These are phyloP conservation scores for Coregonus ussuriensis DNA, from an alignment of 2,797 vertebrate genomes.

Conservation along the genomic window DNA sequence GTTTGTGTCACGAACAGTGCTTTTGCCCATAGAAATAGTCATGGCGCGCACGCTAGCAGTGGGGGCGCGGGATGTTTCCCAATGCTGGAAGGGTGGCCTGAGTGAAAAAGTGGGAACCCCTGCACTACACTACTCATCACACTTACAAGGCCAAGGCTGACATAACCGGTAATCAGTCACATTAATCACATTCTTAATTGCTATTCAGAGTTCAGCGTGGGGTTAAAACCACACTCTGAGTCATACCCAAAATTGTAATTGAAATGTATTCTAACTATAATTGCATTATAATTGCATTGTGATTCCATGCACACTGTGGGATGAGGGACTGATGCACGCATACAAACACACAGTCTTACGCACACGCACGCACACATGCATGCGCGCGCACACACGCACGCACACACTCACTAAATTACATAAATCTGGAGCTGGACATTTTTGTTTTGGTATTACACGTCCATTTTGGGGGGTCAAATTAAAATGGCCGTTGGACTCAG, in stretches of 20 bases:
- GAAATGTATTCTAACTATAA: constrained; percentile 31
- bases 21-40: too few relatives aligned
- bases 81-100: not conserved
- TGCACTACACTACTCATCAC: not conserved
- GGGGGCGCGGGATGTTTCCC: too few relatives aligned
- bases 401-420: not conserved
- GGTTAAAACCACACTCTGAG: constrained; percentile 34
- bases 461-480: not conserved
- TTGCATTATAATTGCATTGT: constrained; percentile 21
- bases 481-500: not conserved
- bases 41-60: too few relatives aligned
- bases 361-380: not conserved
- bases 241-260: constrained; percentile 14
- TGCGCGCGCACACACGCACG: not conserved
- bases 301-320: constrained; percentile 9
- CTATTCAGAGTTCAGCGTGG: constrained; percentile 20
- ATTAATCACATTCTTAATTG: constrained; percentile 46
- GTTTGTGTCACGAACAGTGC: too few relatives aligned
- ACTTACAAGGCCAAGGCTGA: not conserved
- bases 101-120: not conserved
- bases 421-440: not conserved
- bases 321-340: too few relatives aligned
- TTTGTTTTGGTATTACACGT: not conserved
- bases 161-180: constrained; percentile 31
- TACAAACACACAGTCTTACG: too few relatives aligned